A percentile compares a stretch with the other conserved stretches of the same genome.
These are phyloP conservation scores for Geococcyx californianus DNA, from an alignment of 2,113 vertebrate genomes.

Conservation along the genomic window DNA sequence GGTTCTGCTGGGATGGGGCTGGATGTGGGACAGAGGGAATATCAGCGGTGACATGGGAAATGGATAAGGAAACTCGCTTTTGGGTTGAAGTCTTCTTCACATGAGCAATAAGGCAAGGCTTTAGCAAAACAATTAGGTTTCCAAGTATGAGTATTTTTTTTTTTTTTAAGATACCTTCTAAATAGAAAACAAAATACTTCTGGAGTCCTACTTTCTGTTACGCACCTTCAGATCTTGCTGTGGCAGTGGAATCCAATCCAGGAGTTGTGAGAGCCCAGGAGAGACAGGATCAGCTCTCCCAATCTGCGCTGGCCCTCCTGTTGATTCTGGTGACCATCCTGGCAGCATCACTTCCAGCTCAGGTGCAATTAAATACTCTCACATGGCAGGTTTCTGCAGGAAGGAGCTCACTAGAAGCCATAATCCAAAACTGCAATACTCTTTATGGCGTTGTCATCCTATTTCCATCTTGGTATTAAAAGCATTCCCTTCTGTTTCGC, in stretches of 20 bases:
- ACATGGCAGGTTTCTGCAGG: not conserved
- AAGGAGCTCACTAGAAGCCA: not conserved
- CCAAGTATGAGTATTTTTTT: not conserved
- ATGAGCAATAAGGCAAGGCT: not conserved
- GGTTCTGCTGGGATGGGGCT: not conserved
- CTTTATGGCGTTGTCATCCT: not conserved
- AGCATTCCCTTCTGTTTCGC: not conserved
- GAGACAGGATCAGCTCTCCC: not conserved
- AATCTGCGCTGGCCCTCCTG: not conserved
- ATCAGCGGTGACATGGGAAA: not conserved
- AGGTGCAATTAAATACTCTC: not conserved
- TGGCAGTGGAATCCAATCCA: not conserved
- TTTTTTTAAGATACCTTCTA: not conserved
- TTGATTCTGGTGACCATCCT: not conserved
- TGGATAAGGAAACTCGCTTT: not conserved
- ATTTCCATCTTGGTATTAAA: not conserved
- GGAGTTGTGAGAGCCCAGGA: not conserved
- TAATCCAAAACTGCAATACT: not conserved
- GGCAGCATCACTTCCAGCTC: not conserved
- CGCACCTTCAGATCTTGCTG: not conserved
- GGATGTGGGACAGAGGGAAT: not conserved
- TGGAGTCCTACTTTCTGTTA: fast-evolving
- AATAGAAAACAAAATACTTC: not conserved
- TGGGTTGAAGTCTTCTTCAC: not conserved
- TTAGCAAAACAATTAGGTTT: not conserved